phyloP scores from a whole-genome alignment of 1,140 invertebrate genomes.

The Caenorhabditis brenneri region DNA sequence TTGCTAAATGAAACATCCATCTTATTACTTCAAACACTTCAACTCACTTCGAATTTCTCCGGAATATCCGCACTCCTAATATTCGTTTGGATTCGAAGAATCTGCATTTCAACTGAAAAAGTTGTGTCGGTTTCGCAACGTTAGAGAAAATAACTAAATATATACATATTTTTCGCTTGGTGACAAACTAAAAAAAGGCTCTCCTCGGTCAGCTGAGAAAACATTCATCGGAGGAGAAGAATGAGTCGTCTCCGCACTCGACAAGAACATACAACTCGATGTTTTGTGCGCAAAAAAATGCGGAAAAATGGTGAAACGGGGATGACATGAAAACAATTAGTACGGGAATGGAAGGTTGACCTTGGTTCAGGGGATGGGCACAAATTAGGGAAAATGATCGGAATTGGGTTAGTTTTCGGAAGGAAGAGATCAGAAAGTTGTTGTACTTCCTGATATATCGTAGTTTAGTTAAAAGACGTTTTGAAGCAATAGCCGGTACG shows the following conservation, averaged over 20 bases:
- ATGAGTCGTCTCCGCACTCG: too few species aligned
- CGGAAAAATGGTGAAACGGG: not conserved
- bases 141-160: not conserved
- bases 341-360: constrained; percentile 9
- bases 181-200: constrained; percentile 28
- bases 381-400: not conserved
- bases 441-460: too few species aligned
- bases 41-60: not conserved
- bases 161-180: not conserved
- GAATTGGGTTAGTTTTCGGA: not conserved
- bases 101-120: not conserved
- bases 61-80: not conserved
- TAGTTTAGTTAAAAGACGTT: too few species aligned
- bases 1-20: not conserved
- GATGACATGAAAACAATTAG: constrained; percentile 16
- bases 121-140: not conserved
- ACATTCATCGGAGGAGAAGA: not conserved
- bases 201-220: constrained; percentile 13
- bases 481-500: too few species aligned
- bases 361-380: not conserved
- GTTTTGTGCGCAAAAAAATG: too few species aligned
- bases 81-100: not conserved
- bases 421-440: not conserved
- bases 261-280: not conserved
- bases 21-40: not conserved